phyloP scores from a whole-genome alignment of 2,797 vertebrate genomes.

The Sebastes hubbsi region DNA sequence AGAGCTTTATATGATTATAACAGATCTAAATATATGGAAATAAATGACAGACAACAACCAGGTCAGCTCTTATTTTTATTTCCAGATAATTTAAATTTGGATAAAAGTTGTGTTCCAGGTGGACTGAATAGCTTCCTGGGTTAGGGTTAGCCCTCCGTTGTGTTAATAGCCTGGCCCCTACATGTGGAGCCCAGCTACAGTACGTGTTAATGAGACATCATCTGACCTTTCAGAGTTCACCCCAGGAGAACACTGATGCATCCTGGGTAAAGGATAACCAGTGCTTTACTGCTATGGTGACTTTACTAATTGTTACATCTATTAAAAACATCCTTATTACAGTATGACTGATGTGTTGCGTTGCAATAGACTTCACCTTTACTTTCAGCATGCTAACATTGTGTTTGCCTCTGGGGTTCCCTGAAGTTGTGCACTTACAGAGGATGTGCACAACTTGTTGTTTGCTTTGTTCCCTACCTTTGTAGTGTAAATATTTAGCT shows the following conservation, averaged over 20 bases:
- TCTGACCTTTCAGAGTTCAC: slow-evolving; percentile 80
- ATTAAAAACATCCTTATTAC: slow-evolving; percentile 73
- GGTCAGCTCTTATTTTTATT: not conserved
- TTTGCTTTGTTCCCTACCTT: slow-evolving; percentile 23
- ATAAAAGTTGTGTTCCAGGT: not conserved
- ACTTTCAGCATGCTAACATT: slow-evolving; percentile 66
- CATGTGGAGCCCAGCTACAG: slow-evolving; percentile 47
- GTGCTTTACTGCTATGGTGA: slow-evolving; percentile 75
- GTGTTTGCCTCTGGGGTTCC: slow-evolving; percentile 57
- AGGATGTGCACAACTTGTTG: slow-evolving; percentile 8
- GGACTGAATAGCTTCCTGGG: not conserved
- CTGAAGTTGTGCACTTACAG: slow-evolving; percentile 17
- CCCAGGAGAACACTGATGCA: slow-evolving; percentile 77
- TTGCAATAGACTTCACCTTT: slow-evolving; percentile 45
- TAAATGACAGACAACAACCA: not conserved
- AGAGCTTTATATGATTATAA: slow-evolving; percentile 3
- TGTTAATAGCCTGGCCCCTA: slow-evolving; percentile 28
- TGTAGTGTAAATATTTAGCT: slow-evolving; percentile 1
- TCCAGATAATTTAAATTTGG: not conserved
- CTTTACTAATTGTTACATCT: slow-evolving; percentile 80
- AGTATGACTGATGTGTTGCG: slow-evolving; percentile 65
- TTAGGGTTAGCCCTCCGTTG: not conserved
- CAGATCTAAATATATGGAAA: not conserved
- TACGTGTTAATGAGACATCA: slow-evolving; percentile 73
- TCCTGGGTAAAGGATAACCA: slow-evolving; percentile 76